A percentile compares a stretch with the other conserved stretches of the same genome.
Evolutionary conservation across 2,113 vertebrate species (phyloP).

Genomic region (Myotis brandtii): DNA sequence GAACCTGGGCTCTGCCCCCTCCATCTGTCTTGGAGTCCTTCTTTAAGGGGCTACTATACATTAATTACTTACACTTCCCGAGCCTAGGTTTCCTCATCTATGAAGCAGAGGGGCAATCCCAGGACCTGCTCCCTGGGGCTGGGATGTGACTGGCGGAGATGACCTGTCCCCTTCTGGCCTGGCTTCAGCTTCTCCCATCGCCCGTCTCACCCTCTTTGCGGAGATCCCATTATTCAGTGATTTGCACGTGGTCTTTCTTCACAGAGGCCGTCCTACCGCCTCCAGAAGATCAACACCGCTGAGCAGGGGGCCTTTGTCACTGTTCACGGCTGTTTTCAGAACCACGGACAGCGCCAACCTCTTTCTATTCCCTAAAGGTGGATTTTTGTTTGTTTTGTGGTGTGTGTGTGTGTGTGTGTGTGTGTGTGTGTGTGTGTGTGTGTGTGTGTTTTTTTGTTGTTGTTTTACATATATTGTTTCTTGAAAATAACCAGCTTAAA

Average conservation of each 20-base stretch:
- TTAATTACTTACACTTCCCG: background rate
- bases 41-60: background rate
- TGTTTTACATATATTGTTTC: too few relatives aligned
- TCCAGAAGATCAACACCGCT: background rate
- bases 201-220: background rate
- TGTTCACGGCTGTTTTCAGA: background rate
- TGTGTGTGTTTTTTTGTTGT: too few relatives aligned
- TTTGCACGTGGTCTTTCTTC: background rate
- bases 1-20: background rate
- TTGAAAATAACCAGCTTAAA: too few relatives aligned
- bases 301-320: background rate
- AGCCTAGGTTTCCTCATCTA: background rate
- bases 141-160: accelerated
- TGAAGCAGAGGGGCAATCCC: background rate
- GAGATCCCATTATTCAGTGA: background rate
- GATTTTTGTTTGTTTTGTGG: too few relatives aligned
- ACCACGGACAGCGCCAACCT: background rate
- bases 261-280: too few relatives aligned
- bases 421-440: too few relatives aligned
- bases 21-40: background rate
- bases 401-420: too few relatives aligned
- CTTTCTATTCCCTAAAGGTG: too few relatives aligned
- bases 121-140: accelerated
- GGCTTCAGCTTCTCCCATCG: accelerated
- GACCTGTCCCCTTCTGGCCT: background rate